Base-by-base conservation (phyloP, 2,888 invertebrate species). In the Drosophila koepferae region DNA sequence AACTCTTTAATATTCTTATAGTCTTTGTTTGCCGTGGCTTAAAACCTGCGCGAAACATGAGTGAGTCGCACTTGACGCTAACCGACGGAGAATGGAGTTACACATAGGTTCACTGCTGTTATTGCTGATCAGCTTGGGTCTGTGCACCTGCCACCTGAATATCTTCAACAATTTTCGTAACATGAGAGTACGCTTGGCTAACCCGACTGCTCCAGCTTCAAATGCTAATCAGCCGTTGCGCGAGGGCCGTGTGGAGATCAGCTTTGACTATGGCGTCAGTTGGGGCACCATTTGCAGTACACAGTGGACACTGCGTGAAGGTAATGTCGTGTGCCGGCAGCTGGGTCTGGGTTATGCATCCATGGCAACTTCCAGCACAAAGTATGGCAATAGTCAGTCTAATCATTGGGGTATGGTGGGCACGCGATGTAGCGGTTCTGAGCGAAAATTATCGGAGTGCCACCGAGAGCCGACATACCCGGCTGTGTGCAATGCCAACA, bases 241-340 rank as follows among this genome's bases (percentile, higher is more conserved):
- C 0, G 84, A 87, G 58, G 91, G 91, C 9, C 91, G 91, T 18
- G 90, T 91, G 8, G 91, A 91, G 73, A 82, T 91, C 3, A 91
- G 91, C 68, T 88, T 90, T 18, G 80, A 91, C 58, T 66, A 70
- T 56, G 91, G 91, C 16, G 41, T 9, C 1, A 75, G 79, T 0
- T 91, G 91, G 91, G 91, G 91, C 23, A 91, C 91, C 8, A 72
- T 91, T 20, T 91, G 91, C 63, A 89, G 83, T 58, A 82, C 81
- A 7, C 58, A 56, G 0, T 91, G 91, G 91, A 86, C 91, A 40
- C 79, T 86, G 65, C 87, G 90, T 2, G 91, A 91, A 63, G 91
- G 83, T 0, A 91, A 91, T 71, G 91, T 91, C 10, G 89, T 91
- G 3, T 91, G 91, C 48, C 78, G 81, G 0, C 91, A 91, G 56